Evolutionary conservation across 2,797 vertebrate genomes (phyloP), one percentile per base, ranked within the genome.

Genomic region (Holocentrus rufus): DNA sequence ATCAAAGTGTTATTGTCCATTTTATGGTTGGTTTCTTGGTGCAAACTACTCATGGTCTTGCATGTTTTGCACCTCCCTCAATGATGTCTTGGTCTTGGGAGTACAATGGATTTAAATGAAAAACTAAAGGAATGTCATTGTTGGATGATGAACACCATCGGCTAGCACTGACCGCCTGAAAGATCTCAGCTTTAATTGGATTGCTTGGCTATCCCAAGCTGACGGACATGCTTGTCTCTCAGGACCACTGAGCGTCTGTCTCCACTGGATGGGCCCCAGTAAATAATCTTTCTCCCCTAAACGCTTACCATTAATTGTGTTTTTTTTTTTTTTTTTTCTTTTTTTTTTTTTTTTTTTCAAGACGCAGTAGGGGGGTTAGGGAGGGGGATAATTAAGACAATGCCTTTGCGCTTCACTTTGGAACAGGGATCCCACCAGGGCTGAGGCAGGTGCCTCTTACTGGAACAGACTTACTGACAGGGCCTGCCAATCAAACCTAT

Each of bases 221-320:
- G 89, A 91, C 86, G 89, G 91, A 92, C 91, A 83, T 81, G 80
- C 81, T 65, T 58, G 87, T 94, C 92, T 94, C 92, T 82, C 74
- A 87, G 92, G 91, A 90, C 87, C 85, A 56, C 77, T 74, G 73
- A 88, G 90, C 82, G 87, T 88, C 90, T 91, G 82, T 87, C 90
- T 91, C 74, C 85, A 81, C 87, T 89, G 88, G 90, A 92, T 86
- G 88, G 84, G 91, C 89, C 92, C 88, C 91, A 88, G 91, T 91
- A 93, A 93, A 93, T 92, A 93, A 93, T 91, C 92, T 91, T 82
- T 86, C 84, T 81, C 87, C 76, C 69, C 88, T 91, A 91, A 93
- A 91, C 83, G 88, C 89, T 93, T 88, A 91, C 85, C 78, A 86
- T 93, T 94, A 94, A 93, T 94, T 94, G 92, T 93, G 89, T 91